Evolutionary conservation across 2,113 vertebrate species (phyloP), one percentile per base, ranked within the genome.

Genomic region (Halichoerus grypus): DNA sequence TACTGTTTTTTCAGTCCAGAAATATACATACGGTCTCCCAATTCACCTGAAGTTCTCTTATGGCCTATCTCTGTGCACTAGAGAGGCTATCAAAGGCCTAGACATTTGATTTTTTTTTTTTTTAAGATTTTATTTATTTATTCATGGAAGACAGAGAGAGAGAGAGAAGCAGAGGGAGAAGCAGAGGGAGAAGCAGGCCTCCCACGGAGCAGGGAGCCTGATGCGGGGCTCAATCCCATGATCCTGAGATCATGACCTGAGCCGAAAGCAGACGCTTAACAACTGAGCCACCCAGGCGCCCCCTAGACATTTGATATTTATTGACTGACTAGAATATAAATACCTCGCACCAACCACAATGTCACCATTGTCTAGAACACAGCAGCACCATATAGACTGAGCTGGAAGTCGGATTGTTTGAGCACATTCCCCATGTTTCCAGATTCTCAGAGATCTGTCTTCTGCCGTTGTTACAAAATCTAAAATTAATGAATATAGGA

Each of bases 331-430:
- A 91, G 96, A 97, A 95, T 77, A 61, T 95, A 55, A 92, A 98
- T 99, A 99, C 99, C 99, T 99, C 91, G 99, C 99, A 93, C 99
- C 99, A 76, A 99, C 99, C 72, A 99, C 99, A 2, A 99, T 99
- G 96, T 99, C 99, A 67, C 99, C 99, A 93, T 99, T 99, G 76
- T 99, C 99, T 84, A 99, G 98, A 59, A 99, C 99, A 97, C 99
- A 99, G 98, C 99, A 99, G 98, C 99, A 99, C 99, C 99, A 99
- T 16, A 99, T 98, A n/a, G 99, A 99, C 97, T 99, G 99, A 91
- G 99, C 99, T 65, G 99, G 99, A 61, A 99, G 99, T 79, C 99
- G 99, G 96, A 99, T 99, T 77, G 99, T 99, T 98, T 99, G 99
- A 92, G 98, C 82, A 96, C 99, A 99, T 96, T 99, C 99, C 2